Base-by-base conservation (phyloP, 2,797 vertebrate species). In the Holocentrus rufus region DNA sequence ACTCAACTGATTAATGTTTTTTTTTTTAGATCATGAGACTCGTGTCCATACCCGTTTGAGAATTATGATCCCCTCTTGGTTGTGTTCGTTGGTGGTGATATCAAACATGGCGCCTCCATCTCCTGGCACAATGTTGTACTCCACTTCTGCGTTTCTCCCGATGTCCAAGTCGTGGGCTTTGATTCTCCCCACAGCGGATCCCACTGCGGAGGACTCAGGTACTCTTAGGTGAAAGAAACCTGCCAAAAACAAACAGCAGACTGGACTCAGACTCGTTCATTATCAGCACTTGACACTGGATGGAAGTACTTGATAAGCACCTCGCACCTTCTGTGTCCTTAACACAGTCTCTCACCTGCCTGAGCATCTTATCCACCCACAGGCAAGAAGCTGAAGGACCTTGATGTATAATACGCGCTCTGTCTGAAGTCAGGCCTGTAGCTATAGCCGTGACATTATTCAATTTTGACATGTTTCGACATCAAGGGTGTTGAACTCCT, bases 191-290 rank as follows among this genome's bases (percentile, higher is more conserved):
- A 99, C 95, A 2, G 95, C 94, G 2, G 96, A 97, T 3, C 97
- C 96, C 77, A 99, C 90, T 0, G 92, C 83, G 17, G 97, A 98
- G 5, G 97, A 95, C 77, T 99, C 98, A 0, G 97, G 96, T 53
- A 99, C 96, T 90, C 96, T 95, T 46, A 99, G 91, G 82, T 99
- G 97, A 83, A 99, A 99, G 87, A 98, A 98, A 90, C 97, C 98
- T 99, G 82, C 22, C 49, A 52, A 80, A 72, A 63, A 77, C 55
- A 49, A 69, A 82, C 50, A 69, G 39, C 50, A 79, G 23, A 66
- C 54, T 0, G 7, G 42, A 70, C 27, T 61, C 55, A 47, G 31
- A 27, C n/a, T 74, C 44, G 49, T 86, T 74, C 36, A 30, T 78
- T 69, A 77, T 80, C 78, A 76, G 68, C 62, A 9, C 30, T 39